Base-by-base conservation (phyloP, 1,140 invertebrate species). In the Drosophila pachea region DNA sequence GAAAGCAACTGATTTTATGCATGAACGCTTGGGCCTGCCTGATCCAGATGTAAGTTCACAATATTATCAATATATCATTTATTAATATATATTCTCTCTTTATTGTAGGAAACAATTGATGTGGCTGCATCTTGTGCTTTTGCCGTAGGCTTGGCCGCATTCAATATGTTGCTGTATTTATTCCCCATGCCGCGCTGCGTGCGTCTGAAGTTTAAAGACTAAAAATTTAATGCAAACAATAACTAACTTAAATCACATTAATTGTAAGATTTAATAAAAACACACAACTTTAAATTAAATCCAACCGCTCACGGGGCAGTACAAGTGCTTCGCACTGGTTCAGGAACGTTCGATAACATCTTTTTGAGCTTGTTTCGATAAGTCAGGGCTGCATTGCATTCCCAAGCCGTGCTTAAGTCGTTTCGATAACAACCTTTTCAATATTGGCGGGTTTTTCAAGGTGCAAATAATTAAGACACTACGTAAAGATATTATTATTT, bases 121-220 rank as follows among this genome's bases (percentile, higher is more conserved):
- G 92, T 97, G 48, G 93, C 94, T 0, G 92, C 97, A n/a, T 94
- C 94, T 0, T 93, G 97, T 66, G 95, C 94, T 0, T 97, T 97
- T 84, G 93, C 95, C 0, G 89, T 95, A 5, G 95, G 94, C 7
- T 92, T 96, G 55, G 93, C 95, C 64, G 91, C 97, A 50, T 91
- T 97, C 0, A 97, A 97, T 84, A 93, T 96, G 75, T 91, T 98
- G 55, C 89, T 97, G 12, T 97, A 97, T 89, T 89, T 97, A 9
- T 92, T 97, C 66, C 96, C 96, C 0, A 88, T 97, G 60, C 96
- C 96, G 0, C 92, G 93, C n/a, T 95, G 94, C 86, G 91, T 97
- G 5, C 96, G 95, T 88, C 93, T 94, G 22, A 98, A 98, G 90
- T 98, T 97, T 90, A 92, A 95, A 84, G 95, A 96, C 87, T 95